Percentiles rank a stretch among this genome's conserved stretches.
phyloP scores from a whole-genome alignment of 2,888 invertebrate species.

The Tanypteryx hageni region DNA sequence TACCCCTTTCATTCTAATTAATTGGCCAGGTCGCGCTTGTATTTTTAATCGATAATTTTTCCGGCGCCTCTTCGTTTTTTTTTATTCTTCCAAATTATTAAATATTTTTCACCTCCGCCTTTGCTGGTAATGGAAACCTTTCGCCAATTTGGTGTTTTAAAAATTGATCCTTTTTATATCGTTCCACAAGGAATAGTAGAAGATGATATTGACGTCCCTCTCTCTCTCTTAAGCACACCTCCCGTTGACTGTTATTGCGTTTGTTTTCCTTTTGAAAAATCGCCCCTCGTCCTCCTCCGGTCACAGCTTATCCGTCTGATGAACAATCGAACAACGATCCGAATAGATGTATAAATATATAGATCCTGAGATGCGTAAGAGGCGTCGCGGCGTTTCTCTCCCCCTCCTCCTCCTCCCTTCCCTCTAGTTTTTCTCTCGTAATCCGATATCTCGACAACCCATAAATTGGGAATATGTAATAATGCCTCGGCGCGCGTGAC shows the following conservation, averaged over 20 bases:
- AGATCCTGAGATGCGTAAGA: neutral
- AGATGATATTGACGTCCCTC: too few relatives aligned
- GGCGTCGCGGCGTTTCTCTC: neutral
- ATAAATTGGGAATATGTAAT: constrained; percentile 54
- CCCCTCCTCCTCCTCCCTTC: neutral
- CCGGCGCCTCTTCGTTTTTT: neutral
- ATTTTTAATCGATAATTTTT: constrained; percentile 44
- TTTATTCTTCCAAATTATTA: neutral
- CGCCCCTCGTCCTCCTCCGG: neutral
- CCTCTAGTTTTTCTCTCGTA: neutral
- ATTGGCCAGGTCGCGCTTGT: constrained; percentile 27
- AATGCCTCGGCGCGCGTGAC: constrained; percentile 40
- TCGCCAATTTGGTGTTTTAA: too few relatives aligned
- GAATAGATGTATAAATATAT: neutral
- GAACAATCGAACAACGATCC: neutral
- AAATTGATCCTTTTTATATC: too few relatives aligned
- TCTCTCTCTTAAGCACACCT: neutral
- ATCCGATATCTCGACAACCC: constrained; percentile 55
- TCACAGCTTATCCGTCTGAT: neutral
- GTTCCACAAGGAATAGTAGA: too few relatives aligned
- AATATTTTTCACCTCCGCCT: too few relatives aligned
- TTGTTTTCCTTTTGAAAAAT: neutral
- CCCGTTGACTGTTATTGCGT: neutral
- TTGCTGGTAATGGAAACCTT: too few relatives aligned
- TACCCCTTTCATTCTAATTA: constrained; percentile 59